These are phyloP conservation scores for Paramisgurnus dabryanus DNA, from an alignment of 2,113 vertebrate species.

Conservation along the genomic window DNA sequence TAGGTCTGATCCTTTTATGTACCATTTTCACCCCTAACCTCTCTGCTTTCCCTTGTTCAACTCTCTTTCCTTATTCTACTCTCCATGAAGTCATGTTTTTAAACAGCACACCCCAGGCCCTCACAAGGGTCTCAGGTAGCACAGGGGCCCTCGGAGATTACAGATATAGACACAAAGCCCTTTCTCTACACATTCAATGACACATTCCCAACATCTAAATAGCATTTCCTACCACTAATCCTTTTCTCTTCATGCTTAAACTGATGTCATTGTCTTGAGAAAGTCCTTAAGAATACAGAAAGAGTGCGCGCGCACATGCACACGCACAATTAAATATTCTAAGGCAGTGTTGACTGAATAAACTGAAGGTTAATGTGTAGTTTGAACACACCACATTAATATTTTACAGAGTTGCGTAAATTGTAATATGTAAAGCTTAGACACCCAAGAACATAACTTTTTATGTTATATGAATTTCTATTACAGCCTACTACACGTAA, in stretches of 20 bases:
- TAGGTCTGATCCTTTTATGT: slow-evolving; percentile 19
- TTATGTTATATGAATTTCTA: no score
- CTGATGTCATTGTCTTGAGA: neutral
- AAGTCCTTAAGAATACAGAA: slow-evolving; percentile 3
- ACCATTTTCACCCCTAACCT: slow-evolving; percentile 3
- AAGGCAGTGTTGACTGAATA: neutral
- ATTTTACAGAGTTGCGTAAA: no score
- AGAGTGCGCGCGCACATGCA: neutral
- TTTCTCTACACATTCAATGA: slow-evolving; percentile 33
- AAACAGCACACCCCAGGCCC: slow-evolving; percentile 21
- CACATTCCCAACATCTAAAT: slow-evolving; percentile 12
- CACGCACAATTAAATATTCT: neutral
- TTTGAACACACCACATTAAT: neutral
- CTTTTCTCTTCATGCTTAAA: neutral
- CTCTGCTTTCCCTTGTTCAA: neutral
- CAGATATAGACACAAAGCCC: slow-evolving; percentile 30
- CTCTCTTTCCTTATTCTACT: slow-evolving; percentile 22
- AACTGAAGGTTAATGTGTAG: neutral
- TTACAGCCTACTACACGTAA: no score
- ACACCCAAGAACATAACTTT: no score
- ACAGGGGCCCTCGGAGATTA: slow-evolving; percentile 20
- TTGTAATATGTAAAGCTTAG: no score
- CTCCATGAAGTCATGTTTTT: slow-evolving; percentile 46
- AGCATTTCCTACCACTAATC: slow-evolving; percentile 19
- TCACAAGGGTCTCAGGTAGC: slow-evolving; percentile 43